Percentiles rank a stretch among this genome's conserved stretches.
These are phyloP conservation scores for Corythornis vintsioides DNA, from an alignment of 2,113 vertebrate species.

Conservation along the genomic window DNA sequence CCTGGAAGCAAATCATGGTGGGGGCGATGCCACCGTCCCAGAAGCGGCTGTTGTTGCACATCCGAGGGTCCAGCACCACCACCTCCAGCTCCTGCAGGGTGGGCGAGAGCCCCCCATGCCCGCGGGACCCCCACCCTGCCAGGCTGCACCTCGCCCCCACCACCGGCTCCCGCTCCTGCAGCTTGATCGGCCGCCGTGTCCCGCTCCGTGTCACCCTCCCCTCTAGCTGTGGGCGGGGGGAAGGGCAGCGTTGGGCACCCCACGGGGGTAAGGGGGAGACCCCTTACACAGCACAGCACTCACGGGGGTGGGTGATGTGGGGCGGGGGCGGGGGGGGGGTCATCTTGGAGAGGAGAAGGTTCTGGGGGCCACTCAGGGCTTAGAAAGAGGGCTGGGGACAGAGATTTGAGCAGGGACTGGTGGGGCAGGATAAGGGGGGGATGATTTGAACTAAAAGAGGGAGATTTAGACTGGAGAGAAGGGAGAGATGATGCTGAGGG, in stretches of 20 bases:
- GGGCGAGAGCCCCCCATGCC: rapidly evolving
- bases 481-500: no score
- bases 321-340: no score
- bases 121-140: not conserved
- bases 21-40: rapidly evolving
- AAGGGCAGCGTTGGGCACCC: not conserved
- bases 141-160: not conserved
- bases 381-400: no score
- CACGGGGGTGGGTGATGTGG: not conserved
- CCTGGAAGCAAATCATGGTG: constrained; percentile 32
- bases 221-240: not conserved
- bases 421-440: no score
- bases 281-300: rapidly evolving
- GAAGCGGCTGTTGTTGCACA: constrained; percentile 59
- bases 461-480: no score
- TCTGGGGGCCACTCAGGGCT: no score
- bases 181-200: rapidly evolving
- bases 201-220: not conserved
- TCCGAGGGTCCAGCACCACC: not conserved
- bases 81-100: constrained; percentile 19
- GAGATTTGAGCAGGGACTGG: no score
- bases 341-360: no score
- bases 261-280: rapidly evolving
- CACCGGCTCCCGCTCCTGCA: not conserved
- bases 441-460: no score